A percentile compares a stretch with the other conserved stretches of the same genome.
Evolutionary conservation across 2,888 invertebrate species (phyloP).

Genomic region (Julus scandinavius): DNA sequence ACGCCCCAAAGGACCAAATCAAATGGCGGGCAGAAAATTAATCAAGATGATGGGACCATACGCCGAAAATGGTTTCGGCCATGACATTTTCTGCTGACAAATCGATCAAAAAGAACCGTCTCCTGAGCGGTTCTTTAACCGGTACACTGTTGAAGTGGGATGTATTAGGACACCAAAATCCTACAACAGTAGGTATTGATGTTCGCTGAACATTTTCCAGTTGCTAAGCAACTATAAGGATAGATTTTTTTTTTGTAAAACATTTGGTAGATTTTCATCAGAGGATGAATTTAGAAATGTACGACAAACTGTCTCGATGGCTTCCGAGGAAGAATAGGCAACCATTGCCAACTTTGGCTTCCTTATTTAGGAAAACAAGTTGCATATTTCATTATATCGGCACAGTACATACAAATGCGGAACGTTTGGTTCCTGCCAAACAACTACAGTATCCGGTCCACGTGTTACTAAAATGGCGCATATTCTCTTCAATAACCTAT

Average conservation of each 20-base stretch:
- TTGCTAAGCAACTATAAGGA: too few relatives aligned
- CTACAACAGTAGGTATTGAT: too few relatives aligned
- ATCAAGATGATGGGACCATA: not conserved
- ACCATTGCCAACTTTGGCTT: not conserved
- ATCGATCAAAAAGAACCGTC: not conserved
- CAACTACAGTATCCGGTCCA: not conserved
- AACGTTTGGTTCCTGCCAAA: not conserved
- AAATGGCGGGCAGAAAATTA: not conserved
- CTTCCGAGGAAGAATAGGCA: not conserved
- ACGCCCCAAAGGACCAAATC: not conserved
- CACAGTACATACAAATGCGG: not conserved
- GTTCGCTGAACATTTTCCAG: too few relatives aligned
- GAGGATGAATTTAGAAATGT: not conserved
- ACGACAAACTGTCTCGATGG: not conserved
- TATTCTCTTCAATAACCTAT: not conserved
- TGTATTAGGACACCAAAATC: too few relatives aligned
- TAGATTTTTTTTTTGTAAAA: too few relatives aligned
- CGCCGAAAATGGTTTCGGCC: not conserved
- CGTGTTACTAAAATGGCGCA: not conserved
- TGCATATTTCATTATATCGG: not conserved
- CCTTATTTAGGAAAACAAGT: not conserved
- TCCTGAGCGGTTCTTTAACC: too few relatives aligned
- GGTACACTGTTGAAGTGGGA: too few relatives aligned
- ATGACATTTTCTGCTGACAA: not conserved
- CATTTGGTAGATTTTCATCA: too few relatives aligned